Percentiles rank a stretch among this genome's conserved stretches.
These are phyloP conservation scores for Rotaria magnacalcarata DNA, from an alignment of 2,888 invertebrate species.

Conservation along the genomic window DNA sequence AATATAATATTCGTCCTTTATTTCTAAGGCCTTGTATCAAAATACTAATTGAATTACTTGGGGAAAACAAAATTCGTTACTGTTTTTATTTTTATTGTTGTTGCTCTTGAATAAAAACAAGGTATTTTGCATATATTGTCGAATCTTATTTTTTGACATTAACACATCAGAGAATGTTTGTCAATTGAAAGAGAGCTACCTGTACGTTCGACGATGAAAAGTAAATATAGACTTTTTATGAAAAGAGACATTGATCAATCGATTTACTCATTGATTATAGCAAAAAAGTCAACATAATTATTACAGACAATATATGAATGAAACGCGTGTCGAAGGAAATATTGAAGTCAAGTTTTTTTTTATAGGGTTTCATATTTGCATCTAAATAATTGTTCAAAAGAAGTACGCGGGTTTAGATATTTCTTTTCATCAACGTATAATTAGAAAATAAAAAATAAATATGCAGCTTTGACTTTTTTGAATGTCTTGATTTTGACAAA, in stretches of 20 bases:
- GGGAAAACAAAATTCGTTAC: not conserved
- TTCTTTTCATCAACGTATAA: not conserved
- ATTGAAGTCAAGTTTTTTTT: not conserved
- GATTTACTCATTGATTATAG: not conserved
- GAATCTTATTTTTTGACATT: not conserved
- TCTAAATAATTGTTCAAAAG: not conserved
- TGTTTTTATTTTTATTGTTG: too few relatives aligned
- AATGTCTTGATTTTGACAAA: too few relatives aligned
- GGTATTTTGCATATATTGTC: not conserved
- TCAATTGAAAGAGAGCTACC: constrained; percentile 22
- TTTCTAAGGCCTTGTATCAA: not conserved
- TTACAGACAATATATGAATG: not conserved
- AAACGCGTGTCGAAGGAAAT: not conserved
- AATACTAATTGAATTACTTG: not conserved
- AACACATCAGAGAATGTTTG: constrained; percentile 29
- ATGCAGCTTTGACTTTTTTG: too few relatives aligned
- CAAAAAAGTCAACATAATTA: constrained; percentile 24
- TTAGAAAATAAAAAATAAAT: too few relatives aligned
- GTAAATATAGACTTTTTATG: not conserved
- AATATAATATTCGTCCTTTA: not conserved
- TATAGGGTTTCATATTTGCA: not conserved
- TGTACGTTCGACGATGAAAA: not conserved
- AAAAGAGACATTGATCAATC: constrained; percentile 26
- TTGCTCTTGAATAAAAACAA: not conserved
- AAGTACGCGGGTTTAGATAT: too few relatives aligned